Evolutionary conservation across 2,888 invertebrate species (phyloP).

Genomic region (Eucera pruinosa): DNA sequence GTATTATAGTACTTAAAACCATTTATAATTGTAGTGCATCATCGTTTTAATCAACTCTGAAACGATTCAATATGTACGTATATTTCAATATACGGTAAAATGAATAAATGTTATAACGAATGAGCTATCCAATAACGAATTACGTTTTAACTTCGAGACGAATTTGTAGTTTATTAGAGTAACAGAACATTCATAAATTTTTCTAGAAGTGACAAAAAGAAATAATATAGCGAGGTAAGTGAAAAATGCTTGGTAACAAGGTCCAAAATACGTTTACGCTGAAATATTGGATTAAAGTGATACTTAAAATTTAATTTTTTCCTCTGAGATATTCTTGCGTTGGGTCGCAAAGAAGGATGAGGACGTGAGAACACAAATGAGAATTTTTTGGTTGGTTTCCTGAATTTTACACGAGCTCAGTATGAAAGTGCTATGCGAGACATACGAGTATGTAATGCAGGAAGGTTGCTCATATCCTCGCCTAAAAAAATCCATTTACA

Average conservation of each 20-base stretch:
- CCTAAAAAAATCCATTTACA: background rate
- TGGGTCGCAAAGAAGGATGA: background rate
- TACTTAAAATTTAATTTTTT: constrained; percentile 18
- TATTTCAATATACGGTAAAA: no score
- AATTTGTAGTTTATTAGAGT: no score
- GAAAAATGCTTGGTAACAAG: background rate
- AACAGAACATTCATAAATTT: no score
- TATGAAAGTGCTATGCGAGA: background rate
- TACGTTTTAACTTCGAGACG: no score
- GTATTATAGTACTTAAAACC: no score
- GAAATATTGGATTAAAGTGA: background rate
- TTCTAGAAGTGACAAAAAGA: background rate
- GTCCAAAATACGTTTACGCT: background rate
- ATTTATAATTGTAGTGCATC: no score
- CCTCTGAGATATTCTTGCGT: background rate
- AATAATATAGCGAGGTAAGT: background rate
- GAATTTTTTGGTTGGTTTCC: constrained; percentile 9
- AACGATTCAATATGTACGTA: no score
- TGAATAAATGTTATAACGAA: no score
- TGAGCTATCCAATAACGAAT: no score
- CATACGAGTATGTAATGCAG: background rate
- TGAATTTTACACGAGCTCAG: constrained; percentile 10
- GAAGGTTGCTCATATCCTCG: background rate
- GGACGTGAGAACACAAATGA: background rate
- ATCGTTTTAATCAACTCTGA: no score